Base-by-base conservation (phyloP, 2,797 vertebrate genomes). In the Silurus lanzhouensis region DNA sequence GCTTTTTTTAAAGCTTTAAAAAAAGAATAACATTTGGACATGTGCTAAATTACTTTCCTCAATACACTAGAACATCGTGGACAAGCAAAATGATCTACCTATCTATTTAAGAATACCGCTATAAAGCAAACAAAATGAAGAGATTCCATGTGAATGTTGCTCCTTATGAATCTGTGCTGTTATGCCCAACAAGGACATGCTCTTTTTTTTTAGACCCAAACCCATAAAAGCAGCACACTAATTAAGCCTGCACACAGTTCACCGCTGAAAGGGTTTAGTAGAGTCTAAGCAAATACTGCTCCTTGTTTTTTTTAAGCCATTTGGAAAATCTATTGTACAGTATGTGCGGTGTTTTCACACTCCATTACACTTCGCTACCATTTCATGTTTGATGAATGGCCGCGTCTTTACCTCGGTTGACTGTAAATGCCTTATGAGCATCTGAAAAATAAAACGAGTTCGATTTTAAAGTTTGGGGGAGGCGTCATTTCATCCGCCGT, bases 401-500 rank as follows among this genome's bases (percentile, higher is more conserved):
- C 17, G 82, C 63, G 82, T 85, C 83, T 84, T 70, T 76, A 70
- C 44, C 17, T 58, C 64, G 3, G 64, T 74, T 77, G 25, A 57
- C 48, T 76, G 44, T 48, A 60, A 85, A 78, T 55, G 58, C 67
- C 17, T 68, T 83, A 58, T 19, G 61, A 83, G 60, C 64, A 79
- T 85, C 75, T 71, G 19, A n/a, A 72, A 44, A 81, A 76, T 57
- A 15, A 8, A 75, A 48, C 19, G 67, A 6, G 74, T 80, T 63
- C 13, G 52, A 27, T 60, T 74, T 63, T 19, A 27, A 76, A 61
- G 68, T 80, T 61, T 25, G 55, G 44, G 60, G 80, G 63, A 86
- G 2, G 27, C 0, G 14, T 75, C 77, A 38, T 87, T 85, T 86
- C 83, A 85, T 86, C 64, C 46, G 19, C 22, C 44, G 25, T 71